A percentile compares a stretch with the other conserved stretches of the same genome.
phyloP scores from a whole-genome alignment of 2,113 vertebrate species.

The Oreochromis tanganicae region DNA sequence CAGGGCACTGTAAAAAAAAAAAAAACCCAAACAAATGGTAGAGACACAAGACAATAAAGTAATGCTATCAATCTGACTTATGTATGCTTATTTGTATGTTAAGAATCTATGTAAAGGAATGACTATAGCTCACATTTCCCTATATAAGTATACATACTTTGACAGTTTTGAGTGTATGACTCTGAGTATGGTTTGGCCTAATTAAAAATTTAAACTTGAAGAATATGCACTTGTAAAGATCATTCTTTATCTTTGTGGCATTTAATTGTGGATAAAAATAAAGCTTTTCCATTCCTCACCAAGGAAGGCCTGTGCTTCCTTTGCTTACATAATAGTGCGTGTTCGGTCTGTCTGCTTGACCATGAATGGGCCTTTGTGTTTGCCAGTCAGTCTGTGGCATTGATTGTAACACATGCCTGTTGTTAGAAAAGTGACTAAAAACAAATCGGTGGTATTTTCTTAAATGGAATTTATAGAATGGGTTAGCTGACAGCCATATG shows the following conservation, averaged over 20 bases:
- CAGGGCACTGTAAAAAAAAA: not conserved
- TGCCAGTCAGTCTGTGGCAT: slow-evolving; percentile 10
- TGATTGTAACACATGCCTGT: slow-evolving; percentile 15
- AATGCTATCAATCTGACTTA: not conserved
- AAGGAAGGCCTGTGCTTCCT: slow-evolving; percentile 18
- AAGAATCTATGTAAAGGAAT: not conserved
- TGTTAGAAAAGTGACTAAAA: not conserved
- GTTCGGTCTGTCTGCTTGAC: slow-evolving; percentile 21
- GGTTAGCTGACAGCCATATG: not conserved
- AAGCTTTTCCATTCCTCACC: slow-evolving; percentile 18
- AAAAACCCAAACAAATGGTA: not conserved
- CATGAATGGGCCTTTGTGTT: slow-evolving; percentile 54
- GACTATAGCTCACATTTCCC: not conserved
- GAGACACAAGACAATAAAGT: not conserved
- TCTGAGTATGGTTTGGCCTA: not conserved
- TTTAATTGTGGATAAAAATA: slow-evolving; percentile 34
- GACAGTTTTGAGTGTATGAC: not conserved
- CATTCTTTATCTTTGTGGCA: slow-evolving; percentile 5
- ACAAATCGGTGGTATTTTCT: slow-evolving; percentile 30
- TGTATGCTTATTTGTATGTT: not conserved
- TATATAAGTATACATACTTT: too few species aligned
- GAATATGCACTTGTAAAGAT: not conserved
- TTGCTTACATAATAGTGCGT: slow-evolving; percentile 14
- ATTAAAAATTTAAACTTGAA: not conserved
- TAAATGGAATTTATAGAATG: slow-evolving; percentile 18